Evolutionary conservation across 2,797 vertebrate species (phyloP).

Genomic region (Semaprochilodus insignis): DNA sequence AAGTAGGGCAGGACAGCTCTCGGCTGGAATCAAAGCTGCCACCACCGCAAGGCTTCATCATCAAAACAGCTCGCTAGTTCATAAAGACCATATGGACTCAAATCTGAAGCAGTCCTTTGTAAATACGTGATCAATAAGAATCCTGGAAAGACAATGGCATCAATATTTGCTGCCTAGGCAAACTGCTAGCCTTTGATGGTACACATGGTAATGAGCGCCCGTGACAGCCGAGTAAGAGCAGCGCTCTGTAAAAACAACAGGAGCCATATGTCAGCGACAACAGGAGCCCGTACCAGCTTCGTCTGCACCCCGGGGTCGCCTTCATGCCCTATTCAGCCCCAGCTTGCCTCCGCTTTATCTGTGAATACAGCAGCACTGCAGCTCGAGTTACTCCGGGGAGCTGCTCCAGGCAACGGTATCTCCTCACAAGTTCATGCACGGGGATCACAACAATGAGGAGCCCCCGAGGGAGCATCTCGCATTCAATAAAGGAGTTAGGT

Average conservation of each 20-base stretch:
- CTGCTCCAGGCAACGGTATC: conserved; percentile 6
- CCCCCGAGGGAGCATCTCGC: background rate
- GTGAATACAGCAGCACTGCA: conserved; percentile 8
- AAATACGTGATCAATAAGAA: conserved; percentile 21
- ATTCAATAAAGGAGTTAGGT: background rate
- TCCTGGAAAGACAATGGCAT: conserved; percentile 12
- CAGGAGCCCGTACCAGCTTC: background rate
- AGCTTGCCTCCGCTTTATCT: background rate
- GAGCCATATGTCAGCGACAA: background rate
- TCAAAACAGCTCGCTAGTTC: background rate
- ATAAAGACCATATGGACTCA: background rate
- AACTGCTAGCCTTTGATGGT: conserved; percentile 1
- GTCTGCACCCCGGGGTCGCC: background rate
- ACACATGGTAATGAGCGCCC: background rate
- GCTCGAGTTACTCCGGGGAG: background rate
- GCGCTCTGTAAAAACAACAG: background rate
- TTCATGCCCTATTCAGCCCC: background rate
- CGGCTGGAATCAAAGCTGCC: background rate
- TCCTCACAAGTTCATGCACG: background rate
- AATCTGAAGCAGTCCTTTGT: background rate
- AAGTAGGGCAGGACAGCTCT: background rate
- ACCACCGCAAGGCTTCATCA: background rate
- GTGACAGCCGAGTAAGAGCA: conserved; percentile 13
- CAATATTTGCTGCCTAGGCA: background rate
- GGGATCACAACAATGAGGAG: background rate